Base-by-base conservation (phyloP, 2,888 invertebrate species). In the Amitus sp. region DNA sequence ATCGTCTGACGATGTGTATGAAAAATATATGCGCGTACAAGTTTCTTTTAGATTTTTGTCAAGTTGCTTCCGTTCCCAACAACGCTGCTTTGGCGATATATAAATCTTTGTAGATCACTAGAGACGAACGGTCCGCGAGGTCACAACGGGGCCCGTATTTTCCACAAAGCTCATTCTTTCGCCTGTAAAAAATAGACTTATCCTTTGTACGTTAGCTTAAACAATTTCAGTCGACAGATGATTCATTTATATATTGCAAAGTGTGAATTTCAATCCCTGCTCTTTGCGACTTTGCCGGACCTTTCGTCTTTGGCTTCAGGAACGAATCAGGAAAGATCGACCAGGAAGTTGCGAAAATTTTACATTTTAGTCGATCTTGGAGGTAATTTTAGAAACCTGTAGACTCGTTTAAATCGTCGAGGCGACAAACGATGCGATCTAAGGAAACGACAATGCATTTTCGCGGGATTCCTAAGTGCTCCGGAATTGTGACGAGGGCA, bases 321-420 rank as follows among this genome's bases (percentile, higher is more conserved):
- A 37, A 37, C 37, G 37, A 63, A n/a, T 59, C 46, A 63, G 59
- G 51, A 17, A 46, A 45, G 59, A 63, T 48, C 55, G 63, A 54
- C 47, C 55, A 58, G 54, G 34, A 52, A 59, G 23, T 17, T 51
- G 52, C 48, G 39, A 50, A 40, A 47, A 47, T 45, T 19, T 12
- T 7, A 18, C 45, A 45, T 12, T 52, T 15, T 40, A 39, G 54
- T 58, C 54, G 54, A 54, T 51, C 50, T 61, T 55, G 30, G n/a
- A 61, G 47, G 45, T 54, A 42, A 18, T 18, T 17, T 7, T 4
- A 39, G 15, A 17, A 39, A 42, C 42, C 10, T 9, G 13, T 37
- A 12, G 27, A 23, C 45, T n/a, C n/a, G n/a, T n/a, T n/a, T n/a
- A n/a, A n/a, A n/a, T n/a, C n/a, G n/a, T n/a, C n/a, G n/a, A n/a